These are phyloP conservation scores for Sinocyclocheilus grahami DNA, from an alignment of 2,113 vertebrate genomes.

Conservation along the genomic window DNA sequence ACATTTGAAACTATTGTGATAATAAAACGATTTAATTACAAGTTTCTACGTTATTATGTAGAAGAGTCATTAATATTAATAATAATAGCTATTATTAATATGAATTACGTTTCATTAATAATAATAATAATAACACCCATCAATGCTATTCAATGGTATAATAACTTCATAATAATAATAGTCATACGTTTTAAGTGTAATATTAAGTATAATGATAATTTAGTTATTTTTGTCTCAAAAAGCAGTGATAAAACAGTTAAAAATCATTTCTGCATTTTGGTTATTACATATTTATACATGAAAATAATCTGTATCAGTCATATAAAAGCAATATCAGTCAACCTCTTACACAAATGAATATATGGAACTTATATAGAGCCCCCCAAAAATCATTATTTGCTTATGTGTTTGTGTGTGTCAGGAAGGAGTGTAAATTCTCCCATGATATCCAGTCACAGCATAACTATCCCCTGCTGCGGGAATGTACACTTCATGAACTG, in stretches of 20 bases:
- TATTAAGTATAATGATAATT: background rate
- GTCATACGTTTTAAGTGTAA: background rate
- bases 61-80: background rate
- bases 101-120: background rate
- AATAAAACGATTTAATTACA: background rate
- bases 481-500: conserved; percentile 69
- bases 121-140: background rate
- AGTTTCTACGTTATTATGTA: background rate
- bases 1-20: background rate
- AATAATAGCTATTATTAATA: background rate
- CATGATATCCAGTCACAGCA: conserved; percentile 68
- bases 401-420: conserved; percentile 45
- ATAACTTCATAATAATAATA: background rate
- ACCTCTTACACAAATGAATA: background rate
- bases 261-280: too few relatives aligned
- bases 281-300: background rate
- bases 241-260: background rate
- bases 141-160: background rate
- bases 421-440: conserved; percentile 71
- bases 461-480: conserved; percentile 66
- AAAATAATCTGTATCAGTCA: background rate
- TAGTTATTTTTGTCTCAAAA: background rate
- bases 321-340: background rate
- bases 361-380: background rate
- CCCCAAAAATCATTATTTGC: background rate